Evolutionary conservation across 2,888 invertebrate genomes (phyloP), one percentile per base, ranked within the genome.

Genomic region (Cacoxenus indagator): DNA sequence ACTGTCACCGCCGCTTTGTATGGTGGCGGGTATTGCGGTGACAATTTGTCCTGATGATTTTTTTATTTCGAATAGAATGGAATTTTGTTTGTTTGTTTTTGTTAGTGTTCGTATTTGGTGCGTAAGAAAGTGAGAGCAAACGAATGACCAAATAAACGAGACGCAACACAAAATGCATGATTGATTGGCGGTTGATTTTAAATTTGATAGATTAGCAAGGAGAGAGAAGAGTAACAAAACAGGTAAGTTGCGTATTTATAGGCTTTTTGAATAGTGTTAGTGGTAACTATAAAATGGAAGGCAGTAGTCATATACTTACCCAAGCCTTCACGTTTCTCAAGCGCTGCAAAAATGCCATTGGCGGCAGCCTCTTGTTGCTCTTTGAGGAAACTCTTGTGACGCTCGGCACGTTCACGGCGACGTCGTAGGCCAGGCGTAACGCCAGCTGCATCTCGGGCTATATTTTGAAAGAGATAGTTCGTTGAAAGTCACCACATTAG

Each of bases 321-420:
- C 66, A 85, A 76, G 67, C 81, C 85, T 67, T 87, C 87, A 11
- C 85, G 80, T 69, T 86, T 81, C 19, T 86, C 85, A 0, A 84
- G 70, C 2, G 82, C 77, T 2, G 82, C 85, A 70, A 82, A 84
- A 37, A 84, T 79, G 24, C 86, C 85, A 73, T 84, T 86, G 24
- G 84, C 84, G 0, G 85, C 84, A 5, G 91, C 91, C 88, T 95
- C 94, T 84, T 94, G 95, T 82, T 96, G 96, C 81, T 96, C 95
- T 82, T 92, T 91, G 81, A 95, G 93, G 83, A 95, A 95, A 84
- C 93, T 94, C 67, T 94, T 92, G 85, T 96, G 96, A 72, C 96
- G 90, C 78, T 95, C 95, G 57, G 93, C 95, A 73, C 96, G 91
- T 84, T 96, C 95, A 71, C 95, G 90, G 71, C 96, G 90, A 78